Evolutionary conservation across 2,888 invertebrate genomes (phyloP), one percentile per base, ranked within the genome.

Genomic region (Lochmaea crataegi): DNA sequence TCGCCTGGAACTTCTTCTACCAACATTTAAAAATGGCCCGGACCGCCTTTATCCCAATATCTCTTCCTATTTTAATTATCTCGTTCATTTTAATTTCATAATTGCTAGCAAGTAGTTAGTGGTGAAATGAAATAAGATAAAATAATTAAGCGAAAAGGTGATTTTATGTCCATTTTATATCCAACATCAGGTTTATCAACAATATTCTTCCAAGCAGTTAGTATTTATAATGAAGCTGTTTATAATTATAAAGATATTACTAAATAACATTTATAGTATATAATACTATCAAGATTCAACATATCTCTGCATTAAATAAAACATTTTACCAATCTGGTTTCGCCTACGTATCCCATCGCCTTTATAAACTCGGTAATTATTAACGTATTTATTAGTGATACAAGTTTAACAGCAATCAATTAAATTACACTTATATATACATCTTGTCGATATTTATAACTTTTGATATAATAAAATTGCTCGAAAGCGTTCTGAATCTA

Each of bases 371-470:
- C 14, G 2, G 6, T 68, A 61, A 60, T 68, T 63, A 61, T 63
- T 18, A 63, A 68, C 63, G 68, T 63, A 14, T 68, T 68, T 68
- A 68, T 68, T 68, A 68, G 61, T 63, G 61, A 68, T 63, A 53
- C 61, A 68, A 68, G 32, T 68, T 53, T 51, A 68, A 68, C 63
- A 63, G 18, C 68, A 48, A 48, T 61, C 68, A 63, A 68, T 68
- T 68, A 68, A 51, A 68, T 68, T 68, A 68, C 51, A 68, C 61
- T 68, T 68, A 41, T 32, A 68, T 68, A 32, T 32, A 32, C 32
- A 32, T 7, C 6, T 41, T 53, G 53, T 63, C 61, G 60, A 38
- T 63, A 68, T 68, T 63, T 63, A 68, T 68, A 68, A 68, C 38
- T 26, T 58, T 32, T n/a, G 38, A 58, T 58, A 58, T 38, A 58